Base-by-base conservation (phyloP, 2,888 invertebrate species). In the Drosophila neotestacea region DNA sequence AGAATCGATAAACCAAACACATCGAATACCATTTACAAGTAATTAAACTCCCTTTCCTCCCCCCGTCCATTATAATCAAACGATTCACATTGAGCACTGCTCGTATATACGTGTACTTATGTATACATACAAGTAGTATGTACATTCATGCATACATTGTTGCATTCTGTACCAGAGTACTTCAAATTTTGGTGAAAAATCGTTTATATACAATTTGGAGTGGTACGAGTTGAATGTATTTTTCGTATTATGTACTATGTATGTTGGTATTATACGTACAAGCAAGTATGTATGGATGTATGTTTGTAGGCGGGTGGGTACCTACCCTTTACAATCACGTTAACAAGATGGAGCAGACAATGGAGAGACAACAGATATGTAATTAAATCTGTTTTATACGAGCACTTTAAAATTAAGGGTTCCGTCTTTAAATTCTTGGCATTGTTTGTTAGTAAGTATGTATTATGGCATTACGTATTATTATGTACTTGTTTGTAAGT, bases 71-170 rank as follows among this genome's bases (percentile, higher is more conserved):
- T 64, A 38, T 22, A 22, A 22, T 60, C 46, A 28, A 13, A 38
- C 52, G 48, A 56, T 50, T 67, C 32, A 6, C 6, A 39, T 56
- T 30, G 51, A 36, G 38, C 34, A 52, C 55, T 72, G 34, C 38
- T 38, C 56, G 22, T 54, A 36, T 60, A 50, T 63, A 59, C 22
- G 34, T 60, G 36, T 51, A 39, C 16, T 22, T 44, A 44, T 58
- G 58, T 58, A 59, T 51, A 75, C 78, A 81, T 64, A 75, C 52
- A 64, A 22, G 22, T 22, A 22, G 2, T 52, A 51, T 62, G 62
- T 62, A 70, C 62, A 83, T 66, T 63, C 85, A 85, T 82, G 83
- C 81, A 82, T 62, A 77, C 66, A 64, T 59, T 67, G 60, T 56
- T 67, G 60, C 51, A 66, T 47, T 48, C 36, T 46, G 68, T 73